These are phyloP conservation scores for Plebejus anna DNA, from an alignment of 2,888 invertebrate genomes.

Conservation along the genomic window DNA sequence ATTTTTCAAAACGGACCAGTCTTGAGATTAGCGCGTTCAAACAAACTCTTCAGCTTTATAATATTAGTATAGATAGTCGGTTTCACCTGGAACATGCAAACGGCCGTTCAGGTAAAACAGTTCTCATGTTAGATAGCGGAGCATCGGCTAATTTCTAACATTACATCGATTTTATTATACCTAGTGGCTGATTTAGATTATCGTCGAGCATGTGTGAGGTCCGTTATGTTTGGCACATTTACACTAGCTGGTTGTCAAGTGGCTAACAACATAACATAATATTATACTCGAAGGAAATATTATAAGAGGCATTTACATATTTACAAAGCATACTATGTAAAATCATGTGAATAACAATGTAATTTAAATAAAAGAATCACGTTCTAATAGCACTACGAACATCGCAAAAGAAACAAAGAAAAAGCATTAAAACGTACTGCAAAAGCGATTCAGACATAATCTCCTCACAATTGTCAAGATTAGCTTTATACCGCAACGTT, in stretches of 20 bases:
- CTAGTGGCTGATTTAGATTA: constrained; percentile 35
- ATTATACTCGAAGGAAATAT: background rate
- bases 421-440: constrained; percentile 7
- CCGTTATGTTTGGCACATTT: constrained; percentile 17
- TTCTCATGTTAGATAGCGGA: constrained; percentile 65
- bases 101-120: constrained; percentile 69
- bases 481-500: constrained; percentile 27
- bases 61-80: constrained; percentile 27
- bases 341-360: background rate
- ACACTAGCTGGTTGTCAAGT: background rate
- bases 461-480: constrained; percentile 27
- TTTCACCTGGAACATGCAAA: constrained; percentile 38
- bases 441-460: constrained; percentile 28
- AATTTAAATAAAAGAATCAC: constrained; percentile 8
- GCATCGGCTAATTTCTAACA: constrained; percentile 38
- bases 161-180: constrained; percentile 43
- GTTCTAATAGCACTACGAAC: constrained; percentile 21
- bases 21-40: no score
- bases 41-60: no score
- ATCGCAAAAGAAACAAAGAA: constrained; percentile 33
- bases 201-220: constrained; percentile 20
- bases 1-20: no score
- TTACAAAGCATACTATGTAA: background rate
- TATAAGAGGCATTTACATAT: background rate
- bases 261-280: background rate